Conservation (phyloP, 2,113 vertebrate species). For the Loxodonta africana region DNA sequence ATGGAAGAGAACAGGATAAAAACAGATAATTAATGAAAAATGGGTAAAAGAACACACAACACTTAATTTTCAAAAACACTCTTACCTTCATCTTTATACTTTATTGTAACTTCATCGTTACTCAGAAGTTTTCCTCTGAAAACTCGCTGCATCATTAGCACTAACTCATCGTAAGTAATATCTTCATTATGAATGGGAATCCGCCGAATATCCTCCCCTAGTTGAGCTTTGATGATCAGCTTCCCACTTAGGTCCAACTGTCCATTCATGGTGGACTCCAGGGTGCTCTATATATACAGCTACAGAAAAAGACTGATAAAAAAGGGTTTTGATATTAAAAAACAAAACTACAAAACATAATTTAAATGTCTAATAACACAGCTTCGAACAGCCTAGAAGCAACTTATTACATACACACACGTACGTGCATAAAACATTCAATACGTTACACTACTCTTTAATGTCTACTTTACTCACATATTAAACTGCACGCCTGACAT, state of each 20-base stretch:
- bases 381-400: background rate
- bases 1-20: background rate
- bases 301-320: constrained; percentile 73
- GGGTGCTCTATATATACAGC: constrained; percentile 85
- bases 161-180: constrained; percentile 99
- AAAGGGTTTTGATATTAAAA: constrained; percentile 63
- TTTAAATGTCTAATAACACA: constrained; percentile 45
- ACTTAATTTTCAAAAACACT: constrained; percentile 53
- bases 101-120: constrained; percentile 98
- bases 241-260: constrained; percentile 99
- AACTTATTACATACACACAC: background rate
- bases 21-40: constrained; percentile 42
- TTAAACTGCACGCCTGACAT: constrained; percentile 40
- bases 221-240: constrained; percentile 99
- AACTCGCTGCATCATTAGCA: constrained; percentile 99
- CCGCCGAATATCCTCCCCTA: constrained; percentile 98
- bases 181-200: constrained; percentile 99
- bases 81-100: constrained; percentile 99
- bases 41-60: background rate
- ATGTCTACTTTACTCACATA: background rate
- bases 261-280: constrained; percentile 95
- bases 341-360: constrained; percentile 13
- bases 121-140: constrained; percentile 98
- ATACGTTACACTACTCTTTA: constrained; percentile 4
- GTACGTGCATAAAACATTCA: too few species aligned